phyloP scores from a whole-genome alignment of 2,797 vertebrate genomes.

The Silurus lanzhouensis region DNA sequence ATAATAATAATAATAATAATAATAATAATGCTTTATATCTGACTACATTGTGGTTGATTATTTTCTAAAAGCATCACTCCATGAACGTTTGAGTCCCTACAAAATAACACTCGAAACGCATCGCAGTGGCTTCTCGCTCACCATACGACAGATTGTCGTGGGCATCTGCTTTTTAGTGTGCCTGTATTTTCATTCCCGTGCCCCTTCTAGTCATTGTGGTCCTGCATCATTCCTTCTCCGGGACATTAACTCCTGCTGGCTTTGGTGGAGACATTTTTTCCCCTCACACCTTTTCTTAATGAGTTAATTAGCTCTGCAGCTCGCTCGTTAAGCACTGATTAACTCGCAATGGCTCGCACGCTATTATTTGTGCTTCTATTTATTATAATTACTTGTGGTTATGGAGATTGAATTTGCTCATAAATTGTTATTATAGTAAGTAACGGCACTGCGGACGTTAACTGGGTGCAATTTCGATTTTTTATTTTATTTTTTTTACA shows the following conservation, averaged over 20 bases:
- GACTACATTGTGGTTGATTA: not conserved
- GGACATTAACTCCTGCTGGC: conserved; percentile 37
- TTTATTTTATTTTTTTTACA: no score
- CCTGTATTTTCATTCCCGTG: not conserved
- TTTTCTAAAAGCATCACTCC: not conserved
- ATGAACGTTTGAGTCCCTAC: not conserved
- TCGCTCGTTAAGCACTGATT: conserved; percentile 54
- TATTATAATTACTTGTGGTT: conserved; percentile 33
- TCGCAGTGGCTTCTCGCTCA: not conserved
- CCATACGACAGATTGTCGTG: not conserved
- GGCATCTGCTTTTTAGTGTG: conserved; percentile 6
- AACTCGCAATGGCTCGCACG: conserved; percentile 46
- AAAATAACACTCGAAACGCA: not conserved
- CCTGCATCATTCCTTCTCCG: conserved; percentile 13
- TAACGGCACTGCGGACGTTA: not conserved
- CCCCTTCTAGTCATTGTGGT: not conserved
- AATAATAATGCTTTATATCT: not conserved
- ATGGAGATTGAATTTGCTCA: conserved; percentile 11
- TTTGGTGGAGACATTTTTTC: conserved; percentile 29
- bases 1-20: no score
- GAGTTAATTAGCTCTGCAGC: conserved; percentile 56
- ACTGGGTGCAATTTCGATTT: not conserved
- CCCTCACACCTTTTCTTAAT: conserved; percentile 53
- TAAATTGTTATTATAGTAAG: conserved; percentile 22
- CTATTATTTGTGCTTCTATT: conserved; percentile 54